Percentiles rank a stretch among this genome's conserved stretches.
Conservation (phyloP, 2,797 vertebrate genomes). For the Spinus olivaceus region DNA sequence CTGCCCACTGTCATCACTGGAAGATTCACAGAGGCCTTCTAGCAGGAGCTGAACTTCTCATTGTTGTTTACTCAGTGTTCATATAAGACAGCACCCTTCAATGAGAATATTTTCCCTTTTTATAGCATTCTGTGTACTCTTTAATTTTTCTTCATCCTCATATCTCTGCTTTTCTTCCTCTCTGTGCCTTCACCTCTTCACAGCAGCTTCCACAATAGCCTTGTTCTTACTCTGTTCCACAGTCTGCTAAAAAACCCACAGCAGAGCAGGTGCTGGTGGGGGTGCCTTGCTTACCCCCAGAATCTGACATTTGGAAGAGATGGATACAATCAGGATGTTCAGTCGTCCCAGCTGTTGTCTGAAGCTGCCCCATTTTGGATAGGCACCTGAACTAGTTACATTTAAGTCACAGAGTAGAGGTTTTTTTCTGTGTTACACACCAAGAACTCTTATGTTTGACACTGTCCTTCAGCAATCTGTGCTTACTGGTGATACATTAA, state of each 20-base stretch:
- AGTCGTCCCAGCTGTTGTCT: background rate
- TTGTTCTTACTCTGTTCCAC: background rate
- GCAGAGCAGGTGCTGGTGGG: background rate
- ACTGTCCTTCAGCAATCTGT: background rate
- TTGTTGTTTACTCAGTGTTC: background rate
- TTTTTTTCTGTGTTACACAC: background rate
- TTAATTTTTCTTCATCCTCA: background rate
- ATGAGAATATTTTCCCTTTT: background rate
- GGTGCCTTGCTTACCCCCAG: background rate
- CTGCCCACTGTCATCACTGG: background rate
- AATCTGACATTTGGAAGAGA: background rate
- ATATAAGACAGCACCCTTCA: background rate
- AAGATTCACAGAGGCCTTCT: background rate
- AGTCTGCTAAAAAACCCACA: background rate
- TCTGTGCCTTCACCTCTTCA: background rate
- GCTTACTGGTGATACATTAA: background rate
- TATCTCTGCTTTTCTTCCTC: background rate
- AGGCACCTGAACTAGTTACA: background rate
- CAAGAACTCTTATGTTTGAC: background rate
- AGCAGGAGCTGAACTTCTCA: background rate
- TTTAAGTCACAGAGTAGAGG: background rate
- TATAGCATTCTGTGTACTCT: background rate
- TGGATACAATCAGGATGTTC: background rate
- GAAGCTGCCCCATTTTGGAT: background rate
- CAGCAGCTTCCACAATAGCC: background rate